Percentiles rank a stretch among this genome's conserved stretches.
Evolutionary conservation across 2,113 vertebrate species (phyloP).

Genomic region (Brachionichthys hirsutus): DNA sequence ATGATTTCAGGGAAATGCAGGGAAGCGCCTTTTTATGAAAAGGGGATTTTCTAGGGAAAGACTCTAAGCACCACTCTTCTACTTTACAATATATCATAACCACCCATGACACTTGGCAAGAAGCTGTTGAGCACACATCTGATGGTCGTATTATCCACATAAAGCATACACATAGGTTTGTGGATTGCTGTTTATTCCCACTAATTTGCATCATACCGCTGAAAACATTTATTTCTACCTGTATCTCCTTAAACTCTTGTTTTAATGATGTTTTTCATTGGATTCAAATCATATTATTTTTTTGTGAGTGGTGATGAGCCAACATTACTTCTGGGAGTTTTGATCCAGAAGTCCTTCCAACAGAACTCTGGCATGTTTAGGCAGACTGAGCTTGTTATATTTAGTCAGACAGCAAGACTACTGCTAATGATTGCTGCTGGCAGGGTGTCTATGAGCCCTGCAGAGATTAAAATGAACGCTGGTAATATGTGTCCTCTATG

Average conservation of each 20-base stretch:
- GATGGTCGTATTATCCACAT: conserved; percentile 12
- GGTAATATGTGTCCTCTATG: conserved; percentile 65
- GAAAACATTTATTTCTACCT: background rate
- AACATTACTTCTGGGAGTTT: conserved; percentile 42
- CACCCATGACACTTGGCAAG: conserved; percentile 18
- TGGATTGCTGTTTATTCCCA: background rate
- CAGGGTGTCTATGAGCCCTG: conserved; percentile 71
- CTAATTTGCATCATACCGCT: conserved; percentile 1
- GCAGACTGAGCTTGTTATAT: conserved; percentile 73
- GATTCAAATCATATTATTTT: conserved; percentile 32
- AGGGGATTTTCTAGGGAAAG: conserved; percentile 41
- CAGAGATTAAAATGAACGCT: conserved; percentile 65
- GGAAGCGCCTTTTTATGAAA: conserved; percentile 47
- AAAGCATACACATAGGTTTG: too few species aligned
- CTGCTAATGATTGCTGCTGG: conserved; percentile 78
- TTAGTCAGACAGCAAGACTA: conserved; percentile 73
- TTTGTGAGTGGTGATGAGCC: conserved; percentile 31
- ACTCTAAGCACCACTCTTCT: conserved; percentile 41
- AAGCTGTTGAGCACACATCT: conserved; percentile 15
- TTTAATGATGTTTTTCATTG: background rate
- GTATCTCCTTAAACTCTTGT: background rate
- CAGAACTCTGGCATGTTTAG: conserved; percentile 62
- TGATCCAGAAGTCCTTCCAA: conserved; percentile 49
- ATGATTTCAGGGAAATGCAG: conserved; percentile 44
- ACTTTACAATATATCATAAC: conserved; percentile 29